Evolutionary conservation across 2,113 vertebrate species (phyloP), one percentile per base, ranked within the genome.

Genomic region (Cyprinodon tularosa): DNA sequence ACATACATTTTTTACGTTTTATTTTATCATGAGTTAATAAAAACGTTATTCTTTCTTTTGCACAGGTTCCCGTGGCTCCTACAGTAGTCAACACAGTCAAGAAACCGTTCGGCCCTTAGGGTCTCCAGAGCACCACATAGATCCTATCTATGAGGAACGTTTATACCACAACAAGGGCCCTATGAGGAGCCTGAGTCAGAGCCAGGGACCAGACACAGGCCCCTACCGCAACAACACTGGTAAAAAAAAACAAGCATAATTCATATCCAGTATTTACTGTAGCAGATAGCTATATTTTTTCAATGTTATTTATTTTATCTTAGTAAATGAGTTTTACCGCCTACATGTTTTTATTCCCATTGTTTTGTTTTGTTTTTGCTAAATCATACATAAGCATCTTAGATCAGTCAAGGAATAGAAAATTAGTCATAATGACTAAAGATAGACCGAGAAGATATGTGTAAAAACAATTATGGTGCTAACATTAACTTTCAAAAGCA

Each of bases 91-190:
- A 90, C 97, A 98, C 90, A 96, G 96, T 87, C 97, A 99, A 0
- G 97, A 99, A 83, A 93, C 91, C 53, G 89, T 98, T 78, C 95
- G 97, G 87, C 95, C 97, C n/a, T 93, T 99, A 84, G 97, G 98
- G 85, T 98, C 98, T 84, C 97, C 97, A 7, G 97, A 99, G 59
- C 98, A 97, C 91, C 96, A 98, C 78, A 98, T 98, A 91, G 96
- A 99, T 89, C 97, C 97, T 83, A 98, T 98, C 93, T 98, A 99
- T 93, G 97, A 99, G 92, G 97, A 98, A 89, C 95, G 96, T 65
- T 96, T 98, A 86, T 98, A 98, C 93, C 97, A 97, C 95, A 98
- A 97, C 95, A 98, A 98, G 86, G 96, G 96, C 84, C 97, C 96
- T 76, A 97, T 98, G 96, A 96, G 97, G 94, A 98, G 97, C 92